These are phyloP conservation scores for Pristionchus exspectatus DNA, from an alignment of 2,888 invertebrate genomes.

Conservation along the genomic window DNA sequence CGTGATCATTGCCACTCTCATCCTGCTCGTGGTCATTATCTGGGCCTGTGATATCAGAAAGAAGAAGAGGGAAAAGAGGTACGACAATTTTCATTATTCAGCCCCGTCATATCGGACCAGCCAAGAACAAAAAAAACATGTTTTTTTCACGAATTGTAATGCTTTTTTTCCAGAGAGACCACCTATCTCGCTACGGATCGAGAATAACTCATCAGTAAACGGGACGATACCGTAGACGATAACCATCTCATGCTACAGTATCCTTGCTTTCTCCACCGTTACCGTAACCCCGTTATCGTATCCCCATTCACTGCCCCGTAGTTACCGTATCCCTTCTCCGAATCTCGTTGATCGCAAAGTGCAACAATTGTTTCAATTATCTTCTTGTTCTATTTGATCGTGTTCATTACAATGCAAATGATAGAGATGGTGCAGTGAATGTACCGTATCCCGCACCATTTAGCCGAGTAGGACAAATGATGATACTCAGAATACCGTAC, in stretches of 20 bases:
- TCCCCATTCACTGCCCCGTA: constrained; percentile 7
- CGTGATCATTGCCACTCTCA: constrained; percentile 66
- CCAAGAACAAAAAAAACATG: neutral
- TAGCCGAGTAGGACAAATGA: neutral
- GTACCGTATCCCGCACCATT: neutral
- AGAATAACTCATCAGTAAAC: neutral
- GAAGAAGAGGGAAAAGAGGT: constrained; percentile 62
- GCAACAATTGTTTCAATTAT: neutral
- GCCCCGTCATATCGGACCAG: neutral
- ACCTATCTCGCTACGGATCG: neutral
- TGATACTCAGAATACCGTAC: neutral
- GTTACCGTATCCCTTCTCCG: constrained; percentile 1
- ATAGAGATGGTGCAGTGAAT: neutral
- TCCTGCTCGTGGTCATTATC: constrained; percentile 66
- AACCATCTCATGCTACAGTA: neutral
- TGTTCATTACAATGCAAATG: neutral
- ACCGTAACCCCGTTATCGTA: neutral
- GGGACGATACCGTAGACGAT: neutral
- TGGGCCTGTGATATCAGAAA: constrained; percentile 70
- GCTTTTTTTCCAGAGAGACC: neutral
- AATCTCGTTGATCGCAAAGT: constrained; percentile 12
- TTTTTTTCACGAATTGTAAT: neutral
- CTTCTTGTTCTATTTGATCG: constrained; percentile 29
- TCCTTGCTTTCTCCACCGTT: neutral
- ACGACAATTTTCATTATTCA: neutral